Evolutionary conservation across 2,113 vertebrate species (phyloP).

Genomic region (Opisthocomus hoazin): DNA sequence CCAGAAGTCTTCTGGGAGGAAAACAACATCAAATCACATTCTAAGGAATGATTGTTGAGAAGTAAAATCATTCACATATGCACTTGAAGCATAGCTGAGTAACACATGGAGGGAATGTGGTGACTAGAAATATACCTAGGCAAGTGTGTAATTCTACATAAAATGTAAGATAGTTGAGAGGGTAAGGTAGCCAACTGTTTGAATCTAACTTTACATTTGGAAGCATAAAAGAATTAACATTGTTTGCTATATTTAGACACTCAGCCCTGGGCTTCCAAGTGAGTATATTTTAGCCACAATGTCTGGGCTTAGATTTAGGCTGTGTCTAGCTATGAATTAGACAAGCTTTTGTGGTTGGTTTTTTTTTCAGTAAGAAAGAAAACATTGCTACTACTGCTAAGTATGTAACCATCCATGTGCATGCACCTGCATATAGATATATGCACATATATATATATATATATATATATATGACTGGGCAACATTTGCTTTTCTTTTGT

Average conservation of each 20-base stretch:
- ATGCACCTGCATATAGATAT: neutral
- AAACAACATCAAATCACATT: too few species aligned
- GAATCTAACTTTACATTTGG: neutral
- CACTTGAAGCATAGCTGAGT: too few species aligned
- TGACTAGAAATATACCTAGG: too few species aligned
- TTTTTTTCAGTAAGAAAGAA: neutral
- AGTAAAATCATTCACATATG: too few species aligned
- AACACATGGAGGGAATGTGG: too few species aligned
- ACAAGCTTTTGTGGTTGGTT: neutral
- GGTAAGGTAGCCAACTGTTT: too few species aligned
- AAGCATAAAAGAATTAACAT: neutral
- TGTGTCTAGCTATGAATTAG: neutral
- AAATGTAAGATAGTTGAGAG: too few species aligned
- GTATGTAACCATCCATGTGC: neutral
- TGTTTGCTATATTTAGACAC: neutral
- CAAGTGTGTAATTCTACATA: too few species aligned
- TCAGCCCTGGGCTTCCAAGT: too few species aligned
- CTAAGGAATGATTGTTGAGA: too few species aligned
- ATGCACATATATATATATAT: neutral
- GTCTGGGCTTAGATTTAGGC: neutral
- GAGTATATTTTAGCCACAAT: neutral
- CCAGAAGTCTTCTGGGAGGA: too few species aligned
- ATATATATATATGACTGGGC: neutral
- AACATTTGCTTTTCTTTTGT: neutral
- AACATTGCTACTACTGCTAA: neutral